phyloP scores from a whole-genome alignment of 1,140 invertebrate species.

The Heliconius hermathena region DNA sequence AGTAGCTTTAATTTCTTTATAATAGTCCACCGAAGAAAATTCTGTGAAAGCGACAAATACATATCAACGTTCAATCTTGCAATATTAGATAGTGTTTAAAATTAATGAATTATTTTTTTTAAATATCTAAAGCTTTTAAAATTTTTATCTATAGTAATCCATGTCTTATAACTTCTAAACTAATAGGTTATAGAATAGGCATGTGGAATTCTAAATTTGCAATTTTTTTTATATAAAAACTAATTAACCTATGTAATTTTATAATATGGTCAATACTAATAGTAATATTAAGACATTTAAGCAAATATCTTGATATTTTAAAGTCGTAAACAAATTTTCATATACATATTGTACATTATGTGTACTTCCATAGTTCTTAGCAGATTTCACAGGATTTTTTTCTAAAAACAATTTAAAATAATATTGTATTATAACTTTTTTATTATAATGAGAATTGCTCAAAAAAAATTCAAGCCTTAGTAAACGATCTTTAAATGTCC shows the following conservation, averaged over 20 bases:
- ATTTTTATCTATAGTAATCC: not conserved
- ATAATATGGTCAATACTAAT: slow-evolving; percentile 2
- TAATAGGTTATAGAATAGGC: not conserved
- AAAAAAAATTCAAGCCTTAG: slow-evolving; percentile 16
- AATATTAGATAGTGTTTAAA: slow-evolving; percentile 8
- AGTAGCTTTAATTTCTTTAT: slow-evolving; percentile 21
- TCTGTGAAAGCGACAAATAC: slow-evolving; percentile 24
- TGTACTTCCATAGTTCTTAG: slow-evolving; percentile 9
- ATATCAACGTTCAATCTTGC: slow-evolving; percentile 27
- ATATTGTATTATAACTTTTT: not conserved
- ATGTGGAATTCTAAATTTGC: not conserved
- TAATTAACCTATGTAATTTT: not conserved
- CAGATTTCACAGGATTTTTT: slow-evolving; percentile 29
- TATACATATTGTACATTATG: not conserved
- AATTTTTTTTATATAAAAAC: too few species aligned
- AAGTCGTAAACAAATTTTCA: not conserved
- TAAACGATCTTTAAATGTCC: slow-evolving; percentile 3
- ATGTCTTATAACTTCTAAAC: not conserved
- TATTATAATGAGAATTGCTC: slow-evolving; percentile 20
- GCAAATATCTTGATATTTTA: not conserved
- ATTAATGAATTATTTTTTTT: not conserved
- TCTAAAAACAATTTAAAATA: slow-evolving; percentile 8
- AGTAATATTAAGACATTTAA: not conserved
- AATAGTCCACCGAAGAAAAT: slow-evolving; percentile 19
- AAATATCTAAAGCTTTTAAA: not conserved